Evolutionary conservation across 2,888 invertebrate species (phyloP).

Genomic region (Diaperis boleti): DNA sequence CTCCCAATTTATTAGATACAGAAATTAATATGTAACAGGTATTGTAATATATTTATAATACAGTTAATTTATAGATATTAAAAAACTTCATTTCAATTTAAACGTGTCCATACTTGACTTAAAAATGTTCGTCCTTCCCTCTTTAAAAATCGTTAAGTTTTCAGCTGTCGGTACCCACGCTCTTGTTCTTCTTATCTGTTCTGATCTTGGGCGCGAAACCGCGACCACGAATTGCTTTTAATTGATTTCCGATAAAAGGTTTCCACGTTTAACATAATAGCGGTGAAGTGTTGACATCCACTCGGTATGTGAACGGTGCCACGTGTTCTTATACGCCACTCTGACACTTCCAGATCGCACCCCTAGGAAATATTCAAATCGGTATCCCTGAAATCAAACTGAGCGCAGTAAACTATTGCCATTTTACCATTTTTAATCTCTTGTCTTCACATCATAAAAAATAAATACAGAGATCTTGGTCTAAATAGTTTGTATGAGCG

Average conservation of each 20-base stretch:
- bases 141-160: slow-evolving; percentile 17
- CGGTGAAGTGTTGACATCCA: slow-evolving; percentile 65
- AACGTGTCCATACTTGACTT: not conserved
- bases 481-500: not conserved
- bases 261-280: slow-evolving; percentile 66
- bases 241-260: slow-evolving; percentile 68
- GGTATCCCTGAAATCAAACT: too few relatives aligned
- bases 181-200: slow-evolving; percentile 40
- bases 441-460: too few relatives aligned
- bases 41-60: too few relatives aligned
- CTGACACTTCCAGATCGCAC: slow-evolving; percentile 28
- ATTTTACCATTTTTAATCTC: too few relatives aligned
- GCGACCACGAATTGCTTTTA: slow-evolving; percentile 66
- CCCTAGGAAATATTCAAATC: not conserved
- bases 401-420: too few relatives aligned
- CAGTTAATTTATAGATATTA: not conserved
- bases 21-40: too few relatives aligned
- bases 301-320: slow-evolving; percentile 58
- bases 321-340: slow-evolving; percentile 49
- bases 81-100: not conserved
- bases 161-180: slow-evolving; percentile 35
- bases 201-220: slow-evolving; percentile 55
- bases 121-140: not conserved
- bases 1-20: too few relatives aligned
- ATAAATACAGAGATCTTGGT: too few relatives aligned